A percentile compares a stretch with the other conserved stretches of the same genome.
Conservation (phyloP, 1,140 invertebrate species). For the Diprion similis region DNA sequence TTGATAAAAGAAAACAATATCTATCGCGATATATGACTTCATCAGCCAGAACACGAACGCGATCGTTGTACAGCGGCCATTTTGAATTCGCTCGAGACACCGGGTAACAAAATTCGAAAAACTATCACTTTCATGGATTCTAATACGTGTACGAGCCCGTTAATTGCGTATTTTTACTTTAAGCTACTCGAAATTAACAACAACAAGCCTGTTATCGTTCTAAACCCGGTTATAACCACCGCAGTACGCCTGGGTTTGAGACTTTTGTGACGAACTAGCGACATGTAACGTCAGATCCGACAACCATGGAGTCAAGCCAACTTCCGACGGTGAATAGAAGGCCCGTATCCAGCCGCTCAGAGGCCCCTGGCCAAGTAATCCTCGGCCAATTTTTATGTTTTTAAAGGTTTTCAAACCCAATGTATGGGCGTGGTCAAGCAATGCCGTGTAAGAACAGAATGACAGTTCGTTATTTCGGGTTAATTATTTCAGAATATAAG, state of each 20-base stretch:
- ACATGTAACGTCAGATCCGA: not conserved
- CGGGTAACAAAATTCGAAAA: not conserved
- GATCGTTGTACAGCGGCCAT: conserved; percentile 8
- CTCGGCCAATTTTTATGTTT: too few species aligned
- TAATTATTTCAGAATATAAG: too few species aligned
- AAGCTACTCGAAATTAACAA: too few species aligned
- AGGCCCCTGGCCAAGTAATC: too few species aligned
- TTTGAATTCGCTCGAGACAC: not conserved
- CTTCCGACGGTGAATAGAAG: not conserved
- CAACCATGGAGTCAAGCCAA: not conserved
- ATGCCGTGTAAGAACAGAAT: too few species aligned
- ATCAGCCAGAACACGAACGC: conserved; percentile 14
- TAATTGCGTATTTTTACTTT: too few species aligned
- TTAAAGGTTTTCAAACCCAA: too few species aligned
- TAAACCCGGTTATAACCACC: not conserved
- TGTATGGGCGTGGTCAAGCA: too few species aligned
- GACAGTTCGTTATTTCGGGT: too few species aligned
- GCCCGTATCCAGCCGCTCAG: not conserved
- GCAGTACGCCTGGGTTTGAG: conserved; percentile 9
- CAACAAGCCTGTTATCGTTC: too few species aligned
- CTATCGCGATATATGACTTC: not conserved
- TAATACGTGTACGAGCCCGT: too few species aligned
- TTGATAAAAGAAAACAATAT: conserved; percentile 7
- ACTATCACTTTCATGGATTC: too few species aligned
- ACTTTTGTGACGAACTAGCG: not conserved